phyloP scores from a whole-genome alignment of 2,113 vertebrate genomes.

The Cathartes aura region DNA sequence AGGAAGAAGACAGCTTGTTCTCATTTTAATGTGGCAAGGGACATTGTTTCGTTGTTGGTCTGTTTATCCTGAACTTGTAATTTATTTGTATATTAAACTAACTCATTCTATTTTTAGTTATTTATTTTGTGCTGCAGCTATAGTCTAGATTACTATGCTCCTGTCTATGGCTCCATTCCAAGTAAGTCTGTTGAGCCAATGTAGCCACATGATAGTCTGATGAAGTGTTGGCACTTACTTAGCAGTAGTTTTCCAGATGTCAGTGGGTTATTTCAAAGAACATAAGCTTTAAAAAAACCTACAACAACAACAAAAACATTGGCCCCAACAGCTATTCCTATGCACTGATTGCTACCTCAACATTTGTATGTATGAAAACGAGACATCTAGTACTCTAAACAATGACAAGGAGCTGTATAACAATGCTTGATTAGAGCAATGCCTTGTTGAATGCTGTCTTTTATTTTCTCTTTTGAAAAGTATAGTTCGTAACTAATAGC shows the following conservation, averaged over 20 bases:
- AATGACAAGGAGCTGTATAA: background rate
- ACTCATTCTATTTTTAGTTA: background rate
- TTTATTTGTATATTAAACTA: slow-evolving; percentile 16
- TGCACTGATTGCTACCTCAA: background rate
- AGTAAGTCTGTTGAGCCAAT: background rate
- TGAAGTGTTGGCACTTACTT: background rate
- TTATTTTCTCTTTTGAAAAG: background rate
- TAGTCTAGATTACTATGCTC: background rate
- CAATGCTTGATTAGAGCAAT: background rate
- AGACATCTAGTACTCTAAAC: background rate
- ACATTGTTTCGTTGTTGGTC: background rate
- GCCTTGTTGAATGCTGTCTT: background rate
- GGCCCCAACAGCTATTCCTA: background rate
- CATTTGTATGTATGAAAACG: background rate
- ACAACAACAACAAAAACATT: background rate
- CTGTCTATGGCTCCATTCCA: background rate
- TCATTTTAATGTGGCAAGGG: background rate
- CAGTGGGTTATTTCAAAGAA: background rate
- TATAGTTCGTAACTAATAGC: background rate
- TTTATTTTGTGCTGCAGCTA: background rate
- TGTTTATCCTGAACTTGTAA: background rate
- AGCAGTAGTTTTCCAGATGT: background rate
- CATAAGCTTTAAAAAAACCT: background rate
- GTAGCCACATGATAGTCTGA: background rate
- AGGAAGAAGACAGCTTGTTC: background rate